A percentile compares a stretch with the other conserved stretches of the same genome.
These are phyloP conservation scores for Papilio helenus DNA, from an alignment of 1,140 invertebrate species.

Conservation along the genomic window DNA sequence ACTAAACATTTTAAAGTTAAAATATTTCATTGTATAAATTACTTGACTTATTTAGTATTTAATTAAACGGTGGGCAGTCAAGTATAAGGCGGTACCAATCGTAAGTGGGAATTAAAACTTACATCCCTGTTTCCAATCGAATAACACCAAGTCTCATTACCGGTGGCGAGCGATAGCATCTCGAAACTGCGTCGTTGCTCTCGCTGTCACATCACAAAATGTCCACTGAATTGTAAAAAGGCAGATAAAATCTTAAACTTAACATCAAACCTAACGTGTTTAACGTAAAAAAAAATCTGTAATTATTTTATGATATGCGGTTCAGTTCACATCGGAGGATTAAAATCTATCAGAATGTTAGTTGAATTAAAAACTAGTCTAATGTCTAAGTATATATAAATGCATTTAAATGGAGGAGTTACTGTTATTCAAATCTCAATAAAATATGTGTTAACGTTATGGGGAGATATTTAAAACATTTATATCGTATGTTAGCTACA, in stretches of 20 bases:
- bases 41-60: slow-evolving; percentile 39
- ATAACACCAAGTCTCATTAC: slow-evolving; percentile 70
- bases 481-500: background rate
- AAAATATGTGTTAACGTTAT: background rate
- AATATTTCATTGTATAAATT: background rate
- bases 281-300: background rate
- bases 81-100: slow-evolving; percentile 26
- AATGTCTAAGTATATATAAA: no score
- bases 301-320: background rate
- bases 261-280: slow-evolving; percentile 18
- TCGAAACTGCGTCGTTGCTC: slow-evolving; percentile 52
- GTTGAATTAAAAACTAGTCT: no score
- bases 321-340: no score
- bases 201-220: slow-evolving; percentile 50
- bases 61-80: background rate
- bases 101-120: slow-evolving; percentile 58
- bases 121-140: slow-evolving; percentile 60
- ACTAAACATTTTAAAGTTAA: background rate
- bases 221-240: slow-evolving; percentile 46
- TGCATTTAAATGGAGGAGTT: no score
- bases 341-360: no score
- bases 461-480: background rate
- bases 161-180: slow-evolving; percentile 67
- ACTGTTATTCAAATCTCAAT: no score
- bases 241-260: slow-evolving; percentile 35